Evolutionary conservation across 2,797 vertebrate species (phyloP), one percentile per base, ranked within the genome.

Genomic region (Gallinago solitaria): DNA sequence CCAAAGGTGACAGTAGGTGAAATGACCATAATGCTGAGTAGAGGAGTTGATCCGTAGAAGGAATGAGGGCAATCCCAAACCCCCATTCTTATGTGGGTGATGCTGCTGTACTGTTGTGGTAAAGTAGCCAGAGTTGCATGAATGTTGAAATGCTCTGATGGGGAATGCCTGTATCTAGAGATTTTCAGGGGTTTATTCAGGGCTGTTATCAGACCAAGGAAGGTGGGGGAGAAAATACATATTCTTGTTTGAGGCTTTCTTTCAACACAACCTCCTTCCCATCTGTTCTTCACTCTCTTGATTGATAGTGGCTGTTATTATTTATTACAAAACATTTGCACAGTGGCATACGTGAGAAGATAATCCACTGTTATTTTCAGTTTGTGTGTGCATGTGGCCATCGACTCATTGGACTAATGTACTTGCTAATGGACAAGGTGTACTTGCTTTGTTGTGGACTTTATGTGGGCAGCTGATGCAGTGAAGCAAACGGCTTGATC

Each of bases 231-330:
- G 68, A 90, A 82, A 84, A 85, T 32, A 41, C 32, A 8, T 48
- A 6, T 35, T 70, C 57, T 60, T 87, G 9, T 91, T 68, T 8
- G 50, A 77, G 48, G 65, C 39, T 13, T 61, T 70, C 61, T 84
- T 60, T 84, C 71, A 59, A 27, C 48, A 74, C 75, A 85, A 16
- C 81, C 78, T 91, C 84, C 81, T 85, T 70, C 81, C 71, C 71
- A 87, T 96, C 89, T 94, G 90, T 87, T 97, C 65, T 47, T 12
- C 9, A 8, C 75, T 80, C n/a, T 47, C 21, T 57, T 89, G 85
- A 93, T 79, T 82, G 45, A 74, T 54, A 70, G 75, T 39, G 71
- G 45, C 71, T 35, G 21, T 79, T 71, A 41, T 53, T 84, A 19
- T 67, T 90, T 89, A 37, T 54, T 87, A 41, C 63, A 56, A 70